Conservation (phyloP, 1,140 invertebrate genomes). For the Drosophila paulistorum region DNA sequence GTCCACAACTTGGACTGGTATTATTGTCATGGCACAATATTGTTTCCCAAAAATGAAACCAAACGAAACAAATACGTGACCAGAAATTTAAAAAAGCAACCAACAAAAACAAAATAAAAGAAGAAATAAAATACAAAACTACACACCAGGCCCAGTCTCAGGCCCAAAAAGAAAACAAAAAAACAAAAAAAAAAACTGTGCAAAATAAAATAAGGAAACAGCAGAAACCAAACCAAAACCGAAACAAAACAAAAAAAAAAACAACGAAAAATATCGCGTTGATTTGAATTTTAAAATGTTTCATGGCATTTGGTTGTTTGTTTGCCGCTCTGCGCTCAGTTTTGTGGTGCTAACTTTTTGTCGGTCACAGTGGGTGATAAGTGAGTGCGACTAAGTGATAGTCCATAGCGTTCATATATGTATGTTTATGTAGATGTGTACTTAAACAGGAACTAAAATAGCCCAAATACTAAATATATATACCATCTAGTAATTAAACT, state of each 20-base stretch:
- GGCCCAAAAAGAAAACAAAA: background rate
- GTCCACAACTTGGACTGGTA: conserved; percentile 59
- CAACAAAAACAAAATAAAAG: conserved; percentile 37
- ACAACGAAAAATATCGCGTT: conserved; percentile 54
- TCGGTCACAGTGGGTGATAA: conserved; percentile 37
- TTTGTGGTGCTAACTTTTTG: conserved; percentile 60
- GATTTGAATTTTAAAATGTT: conserved; percentile 81
- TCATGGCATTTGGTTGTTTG: conserved; percentile 71
- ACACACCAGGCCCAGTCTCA: conserved; percentile 14
- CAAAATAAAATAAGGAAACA: conserved; percentile 34
- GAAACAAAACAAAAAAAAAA: conserved; percentile 72
- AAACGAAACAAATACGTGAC: conserved; percentile 80
- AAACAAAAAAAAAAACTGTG: conserved; percentile 4
- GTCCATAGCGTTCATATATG: background rate
- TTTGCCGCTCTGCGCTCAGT: conserved; percentile 41
- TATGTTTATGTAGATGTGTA: background rate
- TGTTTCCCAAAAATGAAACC: conserved; percentile 76
- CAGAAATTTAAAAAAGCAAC: conserved; percentile 73
- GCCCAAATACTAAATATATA: background rate
- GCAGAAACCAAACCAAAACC: conserved; percentile 51
- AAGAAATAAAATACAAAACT: conserved; percentile 56
- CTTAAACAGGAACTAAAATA: conserved; percentile 4
- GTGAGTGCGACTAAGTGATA: conserved; percentile 11
- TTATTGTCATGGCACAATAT: conserved; percentile 80
- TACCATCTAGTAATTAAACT: background rate